phyloP scores from a whole-genome alignment of 2,113 vertebrate species.

The Cyanistes caeruleus region DNA sequence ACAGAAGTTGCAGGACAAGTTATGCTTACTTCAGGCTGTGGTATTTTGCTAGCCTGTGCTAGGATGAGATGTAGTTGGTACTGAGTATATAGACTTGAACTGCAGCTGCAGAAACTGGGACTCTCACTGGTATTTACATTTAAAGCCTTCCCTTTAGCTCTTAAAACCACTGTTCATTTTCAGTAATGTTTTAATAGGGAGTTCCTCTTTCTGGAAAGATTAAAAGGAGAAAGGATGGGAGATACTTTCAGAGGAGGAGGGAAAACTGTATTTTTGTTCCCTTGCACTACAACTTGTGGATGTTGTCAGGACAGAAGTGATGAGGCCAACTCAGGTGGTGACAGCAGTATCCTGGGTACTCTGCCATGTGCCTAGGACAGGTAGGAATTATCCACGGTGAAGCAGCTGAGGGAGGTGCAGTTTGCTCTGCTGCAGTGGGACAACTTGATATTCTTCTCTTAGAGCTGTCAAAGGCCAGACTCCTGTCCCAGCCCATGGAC shows the following conservation, averaged over 20 bases:
- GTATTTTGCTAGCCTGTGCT: not conserved
- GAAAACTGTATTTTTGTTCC: not conserved
- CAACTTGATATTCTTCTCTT: not conserved
- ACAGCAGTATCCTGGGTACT: not conserved
- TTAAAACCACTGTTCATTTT: not conserved
- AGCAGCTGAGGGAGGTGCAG: not conserved
- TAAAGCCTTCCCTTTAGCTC: not conserved
- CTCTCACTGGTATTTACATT: not conserved
- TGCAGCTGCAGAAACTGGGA: not conserved
- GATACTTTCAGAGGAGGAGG: not conserved
- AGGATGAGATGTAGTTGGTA: not conserved
- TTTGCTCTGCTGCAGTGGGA: not conserved
- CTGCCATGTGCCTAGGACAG: not conserved
- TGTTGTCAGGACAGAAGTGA: not conserved
- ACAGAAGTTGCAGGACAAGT: conserved; percentile 35
- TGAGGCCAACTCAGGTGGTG: not conserved
- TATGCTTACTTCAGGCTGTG: not conserved
- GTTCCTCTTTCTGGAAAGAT: not conserved
- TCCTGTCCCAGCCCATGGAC: not conserved
- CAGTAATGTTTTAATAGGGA: not conserved
- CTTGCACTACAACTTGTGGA: not conserved
- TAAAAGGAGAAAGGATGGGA: not conserved
- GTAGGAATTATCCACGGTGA: not conserved
- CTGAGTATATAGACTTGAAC: not conserved
- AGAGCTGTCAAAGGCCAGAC: not conserved